Conservation (phyloP, 2,888 invertebrate genomes). For the Amblyjoppa proteus region DNA sequence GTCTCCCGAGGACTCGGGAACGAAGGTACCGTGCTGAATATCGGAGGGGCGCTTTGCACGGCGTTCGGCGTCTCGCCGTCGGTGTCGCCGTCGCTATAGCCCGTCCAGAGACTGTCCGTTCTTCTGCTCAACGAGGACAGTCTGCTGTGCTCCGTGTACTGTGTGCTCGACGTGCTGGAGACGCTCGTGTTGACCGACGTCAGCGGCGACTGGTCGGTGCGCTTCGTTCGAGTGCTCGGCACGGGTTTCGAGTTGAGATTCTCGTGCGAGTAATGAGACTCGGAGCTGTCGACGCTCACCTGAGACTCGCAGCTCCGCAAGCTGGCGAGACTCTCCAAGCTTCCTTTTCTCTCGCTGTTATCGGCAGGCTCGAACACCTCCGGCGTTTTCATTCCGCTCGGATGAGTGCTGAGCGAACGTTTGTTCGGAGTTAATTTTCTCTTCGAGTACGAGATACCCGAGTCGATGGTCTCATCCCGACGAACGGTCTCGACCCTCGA, state of each 20-base stretch:
- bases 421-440: constrained; percentile 81
- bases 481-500: constrained; percentile 78
- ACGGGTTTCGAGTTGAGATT: constrained; percentile 79
- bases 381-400: constrained; percentile 55
- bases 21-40: constrained; percentile 78
- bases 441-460: constrained; percentile 81
- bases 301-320: constrained; percentile 85
- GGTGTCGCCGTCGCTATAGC: constrained; percentile 85
- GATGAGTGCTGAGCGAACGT: constrained; percentile 75
- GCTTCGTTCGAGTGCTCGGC: constrained; percentile 81
- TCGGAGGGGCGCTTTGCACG: constrained; percentile 83
- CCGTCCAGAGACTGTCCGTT: constrained; percentile 82
- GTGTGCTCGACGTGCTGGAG: constrained; percentile 75
- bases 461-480: constrained; percentile 77
- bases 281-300: constrained; percentile 85
- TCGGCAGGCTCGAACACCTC: constrained; percentile 78
- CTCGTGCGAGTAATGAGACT: constrained; percentile 79
- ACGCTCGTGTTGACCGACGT: constrained; percentile 73
- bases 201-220: constrained; percentile 78
- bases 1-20: constrained; percentile 79
- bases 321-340: constrained; percentile 86
- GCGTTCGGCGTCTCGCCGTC: constrained; percentile 82
- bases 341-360: constrained; percentile 85
- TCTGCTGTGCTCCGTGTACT: constrained; percentile 76
- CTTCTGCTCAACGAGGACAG: constrained; percentile 79